Evolutionary conservation across 1,140 invertebrate genomes (phyloP).

Genomic region (Drosophila sproati): DNA sequence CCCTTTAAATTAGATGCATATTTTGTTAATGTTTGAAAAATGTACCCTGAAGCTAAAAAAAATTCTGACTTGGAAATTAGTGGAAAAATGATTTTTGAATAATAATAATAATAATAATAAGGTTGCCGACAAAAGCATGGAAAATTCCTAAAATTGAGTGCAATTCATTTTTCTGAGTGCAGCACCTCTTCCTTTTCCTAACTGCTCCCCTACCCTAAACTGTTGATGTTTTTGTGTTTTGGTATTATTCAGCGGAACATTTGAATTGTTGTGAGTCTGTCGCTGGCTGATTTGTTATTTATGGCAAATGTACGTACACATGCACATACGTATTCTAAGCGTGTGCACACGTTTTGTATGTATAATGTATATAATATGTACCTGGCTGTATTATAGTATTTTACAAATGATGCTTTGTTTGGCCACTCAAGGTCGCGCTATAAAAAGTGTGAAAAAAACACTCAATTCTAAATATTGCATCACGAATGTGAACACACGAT

Average conservation of each 20-base stretch:
- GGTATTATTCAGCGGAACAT: constrained; percentile 26
- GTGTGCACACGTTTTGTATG: constrained; percentile 14
- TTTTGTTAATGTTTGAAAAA: too few relatives aligned
- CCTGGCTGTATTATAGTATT: constrained; percentile 38
- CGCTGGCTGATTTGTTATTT: constrained; percentile 54
- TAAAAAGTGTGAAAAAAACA: constrained; percentile 51
- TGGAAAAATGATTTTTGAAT: too few relatives aligned
- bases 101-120: too few relatives aligned
- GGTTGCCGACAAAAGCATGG: too few relatives aligned
- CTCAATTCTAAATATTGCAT: constrained; percentile 73
- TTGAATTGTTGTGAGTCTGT: constrained; percentile 11
- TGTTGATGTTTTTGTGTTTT: neutral
- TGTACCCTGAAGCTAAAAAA: too few relatives aligned
- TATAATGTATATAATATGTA: neutral
- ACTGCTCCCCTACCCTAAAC: neutral
- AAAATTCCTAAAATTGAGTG: too few relatives aligned
- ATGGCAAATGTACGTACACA: constrained; percentile 41
- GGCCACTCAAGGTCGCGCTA: constrained; percentile 57
- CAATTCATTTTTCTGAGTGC: neutral
- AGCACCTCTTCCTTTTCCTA: neutral
- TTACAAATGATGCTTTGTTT: constrained; percentile 70
- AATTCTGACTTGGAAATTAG: too few relatives aligned
- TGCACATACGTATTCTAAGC: constrained; percentile 12
- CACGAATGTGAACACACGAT: constrained; percentile 43
- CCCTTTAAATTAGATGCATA: too few relatives aligned